Conservation (phyloP, 1,140 invertebrate species). For the Lordiphosa collinella region DNA sequence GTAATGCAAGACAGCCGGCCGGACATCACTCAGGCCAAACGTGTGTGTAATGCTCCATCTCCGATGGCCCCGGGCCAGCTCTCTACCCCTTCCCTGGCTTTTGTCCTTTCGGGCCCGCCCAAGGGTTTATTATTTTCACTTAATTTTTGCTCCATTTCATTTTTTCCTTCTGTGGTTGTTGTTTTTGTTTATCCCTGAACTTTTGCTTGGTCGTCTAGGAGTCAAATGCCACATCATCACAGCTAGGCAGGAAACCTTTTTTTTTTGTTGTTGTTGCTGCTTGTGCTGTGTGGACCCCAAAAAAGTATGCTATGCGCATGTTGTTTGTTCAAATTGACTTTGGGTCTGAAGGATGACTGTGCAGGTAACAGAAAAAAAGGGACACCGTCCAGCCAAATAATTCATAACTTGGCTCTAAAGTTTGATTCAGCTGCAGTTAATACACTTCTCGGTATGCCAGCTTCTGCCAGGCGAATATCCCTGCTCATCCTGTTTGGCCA, state of each 20-base stretch:
- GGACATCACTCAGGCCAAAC: conserved; percentile 16
- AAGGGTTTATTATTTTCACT: conserved; percentile 72
- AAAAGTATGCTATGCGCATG: conserved; percentile 25
- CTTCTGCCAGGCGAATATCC: not conserved
- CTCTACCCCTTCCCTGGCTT: not conserved
- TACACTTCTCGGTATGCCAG: conserved; percentile 36
- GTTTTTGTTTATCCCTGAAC: conserved; percentile 30
- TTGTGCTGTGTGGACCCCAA: conserved; percentile 15
- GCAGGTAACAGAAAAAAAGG: conserved; percentile 24
- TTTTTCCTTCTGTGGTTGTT: conserved; percentile 13
- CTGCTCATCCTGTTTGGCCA: not conserved
- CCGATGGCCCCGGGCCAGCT: no score
- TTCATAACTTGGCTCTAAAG: conserved; percentile 72
- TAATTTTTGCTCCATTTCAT: conserved; percentile 63
- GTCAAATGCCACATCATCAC: conserved; percentile 69
- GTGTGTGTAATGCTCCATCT: conserved; percentile 30
- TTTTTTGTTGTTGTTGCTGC: not conserved
- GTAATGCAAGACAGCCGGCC: conserved; percentile 33
- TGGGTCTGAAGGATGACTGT: conserved; percentile 24
- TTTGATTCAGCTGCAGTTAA: conserved; percentile 77
- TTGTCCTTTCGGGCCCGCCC: conserved; percentile 3
- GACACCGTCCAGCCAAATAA: conserved; percentile 69
- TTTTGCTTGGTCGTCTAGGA: conserved; percentile 30
- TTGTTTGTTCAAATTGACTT: conserved; percentile 59
- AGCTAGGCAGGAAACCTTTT: conserved; percentile 42